A percentile compares a stretch with the other conserved stretches of the same genome.
These are phyloP conservation scores for Exocentrus adspersus DNA, from an alignment of 2,888 invertebrate species.

Conservation along the genomic window DNA sequence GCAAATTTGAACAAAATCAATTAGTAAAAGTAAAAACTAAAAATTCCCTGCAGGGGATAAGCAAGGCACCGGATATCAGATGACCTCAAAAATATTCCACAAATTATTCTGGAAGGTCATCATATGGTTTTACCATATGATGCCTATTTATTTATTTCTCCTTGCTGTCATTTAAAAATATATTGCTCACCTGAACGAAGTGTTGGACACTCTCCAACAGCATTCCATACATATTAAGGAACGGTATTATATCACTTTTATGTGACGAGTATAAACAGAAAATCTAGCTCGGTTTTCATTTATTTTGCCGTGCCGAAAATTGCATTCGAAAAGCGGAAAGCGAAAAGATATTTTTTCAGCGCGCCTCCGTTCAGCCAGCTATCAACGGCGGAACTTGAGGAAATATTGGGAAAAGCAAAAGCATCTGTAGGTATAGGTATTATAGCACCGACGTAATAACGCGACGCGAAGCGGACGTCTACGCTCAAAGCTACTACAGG, in stretches of 20 bases:
- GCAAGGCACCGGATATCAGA: no score
- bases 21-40: no score
- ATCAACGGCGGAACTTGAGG: constrained; percentile 12
- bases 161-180: not conserved
- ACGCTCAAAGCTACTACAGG: not conserved
- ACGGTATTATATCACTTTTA: not conserved
- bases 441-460: no score
- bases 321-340: not conserved
- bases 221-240: constrained; percentile 70
- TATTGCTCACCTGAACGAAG: constrained; percentile 68
- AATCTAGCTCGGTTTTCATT: not conserved
- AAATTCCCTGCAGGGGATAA: no score
- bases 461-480: constrained; percentile 3
- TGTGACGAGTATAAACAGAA: not conserved
- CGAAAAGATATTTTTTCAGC: not conserved
- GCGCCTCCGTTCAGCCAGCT: constrained; percentile 5
- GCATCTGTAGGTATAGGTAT: constrained; percentile 16
- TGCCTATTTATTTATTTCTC: no score
- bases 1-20: no score
- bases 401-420: constrained; percentile 15
- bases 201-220: constrained; percentile 72
- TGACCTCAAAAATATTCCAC: no score
- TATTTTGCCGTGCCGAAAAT: not conserved
- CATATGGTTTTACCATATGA: no score
- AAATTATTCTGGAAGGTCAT: no score